These are phyloP conservation scores for Rattus norvegicus DNA, from an alignment of 2,113 vertebrate genomes.

Conservation along the genomic window DNA sequence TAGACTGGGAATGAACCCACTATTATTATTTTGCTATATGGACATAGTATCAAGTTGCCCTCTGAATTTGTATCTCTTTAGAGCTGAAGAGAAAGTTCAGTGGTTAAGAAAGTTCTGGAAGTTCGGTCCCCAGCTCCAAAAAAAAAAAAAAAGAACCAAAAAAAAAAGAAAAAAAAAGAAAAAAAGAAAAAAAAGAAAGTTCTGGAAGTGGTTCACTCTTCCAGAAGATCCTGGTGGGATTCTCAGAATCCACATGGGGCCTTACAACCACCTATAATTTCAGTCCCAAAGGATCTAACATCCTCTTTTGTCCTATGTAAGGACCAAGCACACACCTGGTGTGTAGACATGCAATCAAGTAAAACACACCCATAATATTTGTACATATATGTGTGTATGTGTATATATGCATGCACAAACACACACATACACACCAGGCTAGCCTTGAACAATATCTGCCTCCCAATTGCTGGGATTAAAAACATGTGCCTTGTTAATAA, in stretches of 20 bases:
- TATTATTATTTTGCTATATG: not conserved
- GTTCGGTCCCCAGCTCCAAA: too few species aligned
- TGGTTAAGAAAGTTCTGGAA: not conserved
- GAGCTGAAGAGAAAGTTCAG: not conserved
- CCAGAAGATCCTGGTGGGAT: not conserved
- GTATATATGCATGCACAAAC: not conserved
- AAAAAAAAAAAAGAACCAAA: too few species aligned
- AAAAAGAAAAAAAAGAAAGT: too few species aligned
- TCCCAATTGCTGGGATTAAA: too few species aligned
- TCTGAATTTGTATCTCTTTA: not conserved
- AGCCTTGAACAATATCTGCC: too few species aligned
- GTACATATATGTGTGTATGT: too few species aligned
- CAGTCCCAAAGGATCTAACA: not conserved
- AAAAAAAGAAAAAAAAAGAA: too few species aligned
- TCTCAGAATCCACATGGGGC: not conserved
- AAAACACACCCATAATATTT: not conserved
- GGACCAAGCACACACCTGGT: not conserved
- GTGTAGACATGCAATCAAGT: not conserved
- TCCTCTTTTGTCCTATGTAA: not conserved
- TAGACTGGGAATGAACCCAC: not conserved
- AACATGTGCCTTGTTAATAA: too few species aligned
- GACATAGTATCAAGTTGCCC: not conserved
- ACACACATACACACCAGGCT: too few species aligned
- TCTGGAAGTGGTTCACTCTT: not conserved
- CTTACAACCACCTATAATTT: not conserved